A percentile compares a stretch with the other conserved stretches of the same genome.
These are phyloP conservation scores for Eristalinus aeneus DNA, from an alignment of 2,888 invertebrate genomes.

Conservation along the genomic window DNA sequence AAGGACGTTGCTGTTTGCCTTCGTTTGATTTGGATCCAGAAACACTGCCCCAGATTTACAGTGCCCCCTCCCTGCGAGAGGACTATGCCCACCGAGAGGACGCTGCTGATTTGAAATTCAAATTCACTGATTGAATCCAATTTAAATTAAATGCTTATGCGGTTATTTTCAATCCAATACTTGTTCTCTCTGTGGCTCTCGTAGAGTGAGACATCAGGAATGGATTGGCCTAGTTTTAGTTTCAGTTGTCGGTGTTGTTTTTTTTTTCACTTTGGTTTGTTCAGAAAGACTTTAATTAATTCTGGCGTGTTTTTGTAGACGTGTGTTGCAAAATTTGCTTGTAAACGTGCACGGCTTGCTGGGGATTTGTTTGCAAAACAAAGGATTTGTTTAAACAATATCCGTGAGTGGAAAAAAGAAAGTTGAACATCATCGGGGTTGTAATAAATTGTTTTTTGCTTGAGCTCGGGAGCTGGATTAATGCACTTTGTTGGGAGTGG, in stretches of 20 bases:
- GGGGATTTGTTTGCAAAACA: not conserved
- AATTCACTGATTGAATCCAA: conserved; percentile 49
- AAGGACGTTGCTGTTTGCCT: not conserved
- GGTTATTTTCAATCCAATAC: conserved; percentile 22
- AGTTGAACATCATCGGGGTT: not conserved
- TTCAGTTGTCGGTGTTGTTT: not conserved
- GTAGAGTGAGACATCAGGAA: not conserved
- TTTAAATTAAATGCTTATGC: conserved; percentile 46
- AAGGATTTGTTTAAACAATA: conserved; percentile 13
- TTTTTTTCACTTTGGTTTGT: not conserved
- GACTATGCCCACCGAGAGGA: not conserved
- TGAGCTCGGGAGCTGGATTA: not conserved
- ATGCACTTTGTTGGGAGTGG: not conserved
- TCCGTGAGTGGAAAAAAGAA: not conserved
- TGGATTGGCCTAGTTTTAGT: not conserved
- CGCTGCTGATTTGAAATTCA: conserved; percentile 36
- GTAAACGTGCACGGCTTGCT: not conserved
- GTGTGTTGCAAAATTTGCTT: not conserved
- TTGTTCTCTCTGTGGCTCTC: not conserved
- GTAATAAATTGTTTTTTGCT: not conserved
- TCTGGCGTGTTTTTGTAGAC: not conserved
- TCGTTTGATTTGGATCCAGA: conserved; percentile 19
- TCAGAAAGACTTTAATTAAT: conserved; percentile 7
- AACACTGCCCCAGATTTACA: conserved; percentile 1
- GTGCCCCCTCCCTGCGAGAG: not conserved